phyloP scores from a whole-genome alignment of 1,140 invertebrate genomes.

The Aplysia californica region DNA sequence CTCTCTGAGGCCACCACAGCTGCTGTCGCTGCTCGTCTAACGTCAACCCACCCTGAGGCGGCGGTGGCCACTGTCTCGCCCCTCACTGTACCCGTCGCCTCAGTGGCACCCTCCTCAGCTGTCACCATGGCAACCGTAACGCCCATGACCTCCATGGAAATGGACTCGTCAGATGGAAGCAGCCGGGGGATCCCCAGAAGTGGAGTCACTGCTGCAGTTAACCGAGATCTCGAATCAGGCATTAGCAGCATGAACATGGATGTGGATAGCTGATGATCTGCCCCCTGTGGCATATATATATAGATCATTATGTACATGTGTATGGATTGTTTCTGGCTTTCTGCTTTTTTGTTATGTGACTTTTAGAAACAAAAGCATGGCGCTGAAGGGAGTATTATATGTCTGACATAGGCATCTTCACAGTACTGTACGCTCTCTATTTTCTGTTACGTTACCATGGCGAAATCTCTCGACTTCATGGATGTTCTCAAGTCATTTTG shows the following conservation, averaged over 20 bases:
- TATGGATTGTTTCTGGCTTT: no score
- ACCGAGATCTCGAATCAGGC: slow-evolving; percentile 18
- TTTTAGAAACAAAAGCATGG: no score
- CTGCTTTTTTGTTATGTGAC: no score
- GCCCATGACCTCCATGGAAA: background rate
- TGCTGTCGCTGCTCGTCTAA: background rate
- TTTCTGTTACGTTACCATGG: no score
- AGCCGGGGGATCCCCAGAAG: background rate
- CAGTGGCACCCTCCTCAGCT: background rate
- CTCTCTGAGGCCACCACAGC: background rate
- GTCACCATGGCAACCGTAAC: background rate
- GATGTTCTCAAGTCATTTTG: no score
- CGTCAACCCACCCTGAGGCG: background rate
- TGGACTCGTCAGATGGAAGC: background rate
- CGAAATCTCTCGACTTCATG: no score
- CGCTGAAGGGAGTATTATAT: no score
- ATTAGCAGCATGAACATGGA: slow-evolving; percentile 24
- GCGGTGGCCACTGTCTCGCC: background rate
- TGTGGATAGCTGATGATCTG: slow-evolving; percentile 13
- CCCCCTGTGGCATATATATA: no score
- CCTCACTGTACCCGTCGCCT: background rate
- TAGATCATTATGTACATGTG: no score
- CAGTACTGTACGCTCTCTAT: no score
- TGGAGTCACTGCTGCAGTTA: background rate
- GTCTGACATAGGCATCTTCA: no score